Evolutionary conservation across 2,888 invertebrate genomes (phyloP).

Genomic region (Troides helena): DNA sequence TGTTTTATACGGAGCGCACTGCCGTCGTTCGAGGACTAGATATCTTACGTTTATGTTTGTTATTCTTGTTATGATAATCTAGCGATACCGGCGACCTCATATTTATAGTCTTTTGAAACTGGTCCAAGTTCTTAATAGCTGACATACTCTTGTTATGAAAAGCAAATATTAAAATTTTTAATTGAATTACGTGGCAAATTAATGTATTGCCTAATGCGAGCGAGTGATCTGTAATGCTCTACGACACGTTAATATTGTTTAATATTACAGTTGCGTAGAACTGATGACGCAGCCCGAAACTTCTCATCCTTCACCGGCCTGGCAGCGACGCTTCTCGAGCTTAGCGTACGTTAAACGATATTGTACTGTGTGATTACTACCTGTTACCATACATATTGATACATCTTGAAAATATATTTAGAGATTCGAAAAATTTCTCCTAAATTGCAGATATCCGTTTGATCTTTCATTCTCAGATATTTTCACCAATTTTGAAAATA

Average conservation of each 20-base stretch:
- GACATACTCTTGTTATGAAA: constrained; percentile 12
- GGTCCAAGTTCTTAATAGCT: constrained; percentile 7
- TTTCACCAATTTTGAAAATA: too few species aligned
- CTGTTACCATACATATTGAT: not conserved
- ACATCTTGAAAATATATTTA: not conserved
- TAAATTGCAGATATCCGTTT: too few species aligned
- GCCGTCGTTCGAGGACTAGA: constrained; percentile 56
- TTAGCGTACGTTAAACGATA: constrained; percentile 49
- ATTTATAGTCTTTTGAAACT: constrained; percentile 28
- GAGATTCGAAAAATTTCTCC: too few species aligned
- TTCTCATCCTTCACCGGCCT: constrained; percentile 49
- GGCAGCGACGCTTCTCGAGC: constrained; percentile 52
- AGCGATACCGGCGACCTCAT: constrained; percentile 13
- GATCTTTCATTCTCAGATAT: too few species aligned
- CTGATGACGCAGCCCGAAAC: constrained; percentile 49
- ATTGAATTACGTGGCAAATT: not conserved
- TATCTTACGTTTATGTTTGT: constrained; percentile 24
- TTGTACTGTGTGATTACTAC: constrained; percentile 7
- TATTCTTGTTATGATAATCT: constrained; percentile 25
- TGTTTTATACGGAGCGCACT: constrained; percentile 58
- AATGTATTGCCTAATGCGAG: constrained; percentile 34
- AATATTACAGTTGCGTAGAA: constrained; percentile 54
- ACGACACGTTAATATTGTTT: constrained; percentile 33
- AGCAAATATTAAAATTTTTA: not conserved
- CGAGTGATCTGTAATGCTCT: constrained; percentile 37